These are phyloP conservation scores for Lagopus muta DNA, from an alignment of 2,113 vertebrate genomes.

Conservation along the genomic window DNA sequence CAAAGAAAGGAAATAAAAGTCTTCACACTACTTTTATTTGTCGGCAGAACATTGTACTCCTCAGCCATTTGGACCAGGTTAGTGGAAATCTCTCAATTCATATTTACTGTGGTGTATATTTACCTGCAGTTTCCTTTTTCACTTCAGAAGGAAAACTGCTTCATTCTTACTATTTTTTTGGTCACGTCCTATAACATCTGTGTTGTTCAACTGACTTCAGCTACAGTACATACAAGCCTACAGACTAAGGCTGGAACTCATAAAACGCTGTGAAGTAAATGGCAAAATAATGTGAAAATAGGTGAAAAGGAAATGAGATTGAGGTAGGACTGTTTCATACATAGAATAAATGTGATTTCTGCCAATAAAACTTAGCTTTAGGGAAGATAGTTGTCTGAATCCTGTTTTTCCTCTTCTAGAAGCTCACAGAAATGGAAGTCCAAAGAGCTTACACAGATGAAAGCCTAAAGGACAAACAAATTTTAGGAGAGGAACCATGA, in stretches of 20 bases:
- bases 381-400: not conserved
- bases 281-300: not conserved
- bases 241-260: not conserved
- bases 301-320: not conserved
- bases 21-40: not conserved
- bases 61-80: not conserved
- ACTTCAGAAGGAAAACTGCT: not conserved
- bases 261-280: not conserved
- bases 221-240: fast-evolving
- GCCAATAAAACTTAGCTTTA: not conserved
- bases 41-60: not conserved
- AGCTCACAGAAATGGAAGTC: not conserved
- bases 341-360: fast-evolving
- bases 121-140: not conserved
- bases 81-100: not conserved
- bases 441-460: not conserved
- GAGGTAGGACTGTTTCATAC: not conserved
- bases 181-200: not conserved
- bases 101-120: not conserved
- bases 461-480: constrained; percentile 19
- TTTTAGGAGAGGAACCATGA: not conserved
- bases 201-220: not conserved
- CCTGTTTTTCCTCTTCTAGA: not conserved
- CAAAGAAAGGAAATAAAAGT: not conserved
- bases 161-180: not conserved